phyloP scores from a whole-genome alignment of 1,140 invertebrate genomes.

The Meloidogyne chitwoodi region DNA sequence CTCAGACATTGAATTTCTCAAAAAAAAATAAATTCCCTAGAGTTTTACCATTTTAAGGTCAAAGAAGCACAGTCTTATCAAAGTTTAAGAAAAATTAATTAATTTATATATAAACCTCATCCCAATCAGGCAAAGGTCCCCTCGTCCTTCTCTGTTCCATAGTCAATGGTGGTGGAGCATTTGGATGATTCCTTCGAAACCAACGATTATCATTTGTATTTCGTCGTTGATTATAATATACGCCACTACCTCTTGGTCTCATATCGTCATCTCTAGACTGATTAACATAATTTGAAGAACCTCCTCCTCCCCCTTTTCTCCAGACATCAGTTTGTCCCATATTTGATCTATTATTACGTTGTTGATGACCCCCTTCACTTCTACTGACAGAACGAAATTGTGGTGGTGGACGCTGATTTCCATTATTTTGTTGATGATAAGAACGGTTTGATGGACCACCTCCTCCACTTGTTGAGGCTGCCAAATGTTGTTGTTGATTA shows the following conservation, averaged over 20 bases:
- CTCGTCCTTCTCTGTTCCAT: conserved; percentile 41
- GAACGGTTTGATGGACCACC: background rate
- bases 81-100: too few relatives aligned
- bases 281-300: background rate
- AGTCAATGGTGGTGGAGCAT: conserved; percentile 31
- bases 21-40: too few relatives aligned
- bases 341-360: background rate
- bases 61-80: too few relatives aligned
- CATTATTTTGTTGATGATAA: background rate
- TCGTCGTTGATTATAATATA: background rate
- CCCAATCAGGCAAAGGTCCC: conserved; percentile 57
- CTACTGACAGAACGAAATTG: background rate
- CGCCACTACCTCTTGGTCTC: background rate
- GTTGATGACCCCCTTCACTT: background rate
- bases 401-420: background rate
- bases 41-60: too few relatives aligned
- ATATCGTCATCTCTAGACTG: background rate
- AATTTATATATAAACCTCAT: conserved; percentile 38
- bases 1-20: too few relatives aligned
- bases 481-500: background rate
- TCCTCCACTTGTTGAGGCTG: background rate
- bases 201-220: conserved; percentile 28
- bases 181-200: conserved; percentile 25
- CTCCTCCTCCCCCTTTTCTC: background rate
- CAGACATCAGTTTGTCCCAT: background rate